These are phyloP conservation scores for Gadus macrocephalus DNA, from an alignment of 2,113 vertebrate species.

Conservation along the genomic window DNA sequence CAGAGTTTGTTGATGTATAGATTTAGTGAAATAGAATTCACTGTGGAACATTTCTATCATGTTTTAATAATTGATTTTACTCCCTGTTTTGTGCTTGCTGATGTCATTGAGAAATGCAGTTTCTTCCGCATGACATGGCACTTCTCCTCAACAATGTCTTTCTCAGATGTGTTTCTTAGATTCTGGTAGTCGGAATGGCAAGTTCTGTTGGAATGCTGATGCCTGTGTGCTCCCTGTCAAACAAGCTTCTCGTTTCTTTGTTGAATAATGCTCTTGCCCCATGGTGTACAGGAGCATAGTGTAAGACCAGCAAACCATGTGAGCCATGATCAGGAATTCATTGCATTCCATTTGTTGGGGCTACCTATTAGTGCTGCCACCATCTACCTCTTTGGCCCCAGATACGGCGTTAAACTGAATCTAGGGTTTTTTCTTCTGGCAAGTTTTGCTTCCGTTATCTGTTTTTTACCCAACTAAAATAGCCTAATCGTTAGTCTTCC, in stretches of 20 bases:
- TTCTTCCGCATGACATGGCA: conserved; percentile 35
- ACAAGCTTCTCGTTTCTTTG: conserved; percentile 26
- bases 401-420: too few relatives aligned
- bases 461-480: too few relatives aligned
- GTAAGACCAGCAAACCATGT: conserved; percentile 26
- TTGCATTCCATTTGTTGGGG: conserved; percentile 26
- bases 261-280: conserved; percentile 25
- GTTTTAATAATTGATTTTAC: not conserved
- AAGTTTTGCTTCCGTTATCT: too few relatives aligned
- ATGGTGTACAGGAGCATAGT: conserved; percentile 36
- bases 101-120: conserved; percentile 20
- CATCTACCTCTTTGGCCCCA: too few relatives aligned
- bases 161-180: conserved; percentile 45
- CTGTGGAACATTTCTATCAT: too few relatives aligned
- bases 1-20: too few relatives aligned
- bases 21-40: too few relatives aligned
- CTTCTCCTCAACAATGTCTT: conserved; percentile 37
- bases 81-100: not conserved
- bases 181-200: conserved; percentile 54
- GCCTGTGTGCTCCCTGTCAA: conserved; percentile 48
- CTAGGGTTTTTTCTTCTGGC: too few relatives aligned
- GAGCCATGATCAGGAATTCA: conserved; percentile 26
- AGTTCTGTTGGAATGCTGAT: conserved; percentile 64
- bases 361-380: conserved; percentile 7
- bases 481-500: too few relatives aligned